Conservation (phyloP, 2,888 invertebrate species). For the Deilephila porcellus region DNA sequence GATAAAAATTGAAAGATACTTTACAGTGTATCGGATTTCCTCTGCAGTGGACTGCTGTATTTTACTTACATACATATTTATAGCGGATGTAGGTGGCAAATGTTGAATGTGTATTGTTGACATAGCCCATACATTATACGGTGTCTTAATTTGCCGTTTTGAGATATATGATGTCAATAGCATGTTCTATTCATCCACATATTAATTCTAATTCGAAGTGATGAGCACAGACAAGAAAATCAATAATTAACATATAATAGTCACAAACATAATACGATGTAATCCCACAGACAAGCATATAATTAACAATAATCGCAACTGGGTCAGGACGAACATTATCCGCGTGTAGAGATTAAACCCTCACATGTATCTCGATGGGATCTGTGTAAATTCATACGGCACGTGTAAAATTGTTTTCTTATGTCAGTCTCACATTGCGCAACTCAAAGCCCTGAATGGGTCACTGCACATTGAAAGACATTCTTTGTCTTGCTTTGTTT, state of each 20-base stretch:
- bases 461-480: conserved; percentile 52
- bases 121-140: background rate
- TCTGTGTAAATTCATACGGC: background rate
- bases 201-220: background rate
- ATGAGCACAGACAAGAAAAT: background rate
- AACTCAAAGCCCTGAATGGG: conserved; percentile 39
- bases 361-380: background rate
- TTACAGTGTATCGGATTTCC: background rate
- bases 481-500: conserved; percentile 54
- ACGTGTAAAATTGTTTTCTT: conserved; percentile 10
- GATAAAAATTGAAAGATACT: conserved; percentile 7
- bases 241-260: background rate
- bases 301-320: conserved; percentile 1
- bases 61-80: background rate
- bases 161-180: background rate
- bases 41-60: background rate
- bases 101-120: background rate
- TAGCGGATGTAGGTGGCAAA: background rate
- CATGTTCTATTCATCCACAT: background rate
- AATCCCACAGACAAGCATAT: background rate
- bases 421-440: conserved; percentile 22
- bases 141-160: background rate
- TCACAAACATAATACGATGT: background rate
- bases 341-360: background rate
- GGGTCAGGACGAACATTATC: background rate